Evolutionary conservation across 2,797 vertebrate species (phyloP), one percentile per base, ranked within the genome.

Genomic region (Eulemur rubriventer): DNA sequence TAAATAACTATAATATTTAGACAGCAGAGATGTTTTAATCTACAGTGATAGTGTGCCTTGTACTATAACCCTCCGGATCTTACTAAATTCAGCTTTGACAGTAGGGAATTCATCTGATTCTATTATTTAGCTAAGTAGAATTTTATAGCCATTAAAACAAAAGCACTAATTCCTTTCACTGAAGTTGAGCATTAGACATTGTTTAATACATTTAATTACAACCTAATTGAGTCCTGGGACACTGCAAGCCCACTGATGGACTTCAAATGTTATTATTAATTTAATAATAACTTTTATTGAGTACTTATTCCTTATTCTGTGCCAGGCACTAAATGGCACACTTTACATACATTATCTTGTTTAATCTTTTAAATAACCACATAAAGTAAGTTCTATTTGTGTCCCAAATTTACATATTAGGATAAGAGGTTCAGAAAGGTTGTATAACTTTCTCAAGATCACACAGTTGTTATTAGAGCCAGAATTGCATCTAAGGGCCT

Each of bases 161-260:
- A 95, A 97, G 94, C 81, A 95, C 70, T 94, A 95, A 97, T 96
- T 97, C 81, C 86, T 96, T 96, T 96, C 79, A 88, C 91, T 94
- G 89, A 96, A 96, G 94, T 89, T 95, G 84, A 97, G 61, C 59
- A 26, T 72, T 94, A 93, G 91, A 91, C 93, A 93, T 94, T 97
- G 86, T 96, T 96, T 96, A 97, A 96, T 94, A 95, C 75, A 97
- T 87, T 97, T 97, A 96, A 97, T 97, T 97, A 96, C 50, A 91
- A 96, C 33, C 55, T 91, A 97, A 79, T 81, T 96, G 96, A 96
- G 93, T 96, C 90, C 67, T 91, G 81, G 95, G 88, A 96, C 91
- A 92, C 70, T 79, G 85, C 73, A 95, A 65, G 76, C 76, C 70
- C 91, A 95, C 94, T 91, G 96, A 97, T 97, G 95, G 96, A 95